Evolutionary conservation across 2,888 invertebrate species (phyloP).

Genomic region (Drosophila helvetica): DNA sequence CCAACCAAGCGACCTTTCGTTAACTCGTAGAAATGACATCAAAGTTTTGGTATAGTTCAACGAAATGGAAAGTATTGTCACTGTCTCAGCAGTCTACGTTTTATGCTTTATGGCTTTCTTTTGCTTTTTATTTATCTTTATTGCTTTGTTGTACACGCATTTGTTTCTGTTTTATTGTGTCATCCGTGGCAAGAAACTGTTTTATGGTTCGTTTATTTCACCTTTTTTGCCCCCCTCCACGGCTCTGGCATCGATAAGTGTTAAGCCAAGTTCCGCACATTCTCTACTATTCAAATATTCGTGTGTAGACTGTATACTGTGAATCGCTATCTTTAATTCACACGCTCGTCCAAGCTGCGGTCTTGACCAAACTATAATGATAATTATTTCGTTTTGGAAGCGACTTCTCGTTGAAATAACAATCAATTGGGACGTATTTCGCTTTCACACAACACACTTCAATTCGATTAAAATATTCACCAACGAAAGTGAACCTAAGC

Average conservation of each 20-base stretch:
- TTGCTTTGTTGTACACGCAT: constrained; percentile 26
- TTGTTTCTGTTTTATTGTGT: constrained; percentile 41
- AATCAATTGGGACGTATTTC: constrained; percentile 16
- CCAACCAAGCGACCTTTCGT: constrained; percentile 28
- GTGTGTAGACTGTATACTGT: constrained; percentile 1
- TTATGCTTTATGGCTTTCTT: constrained; percentile 42
- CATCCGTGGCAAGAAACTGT: constrained; percentile 13
- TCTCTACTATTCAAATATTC: not conserved
- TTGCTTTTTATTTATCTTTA: constrained; percentile 31
- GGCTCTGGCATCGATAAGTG: constrained; percentile 2
- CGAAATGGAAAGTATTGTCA: constrained; percentile 56
- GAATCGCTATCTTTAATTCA: constrained; percentile 7
- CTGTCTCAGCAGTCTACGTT: constrained; percentile 7
- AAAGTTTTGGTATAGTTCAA: constrained; percentile 26
- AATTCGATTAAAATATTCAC: not conserved
- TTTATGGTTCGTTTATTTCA: constrained; percentile 19
- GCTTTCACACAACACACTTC: constrained; percentile 14
- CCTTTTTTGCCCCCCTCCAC: constrained; percentile 8
- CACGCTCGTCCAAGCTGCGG: constrained; percentile 1
- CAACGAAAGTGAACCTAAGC: not conserved
- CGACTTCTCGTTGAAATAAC: not conserved
- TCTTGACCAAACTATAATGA: constrained; percentile 2
- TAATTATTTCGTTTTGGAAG: constrained; percentile 6
- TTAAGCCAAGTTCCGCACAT: constrained; percentile 1
- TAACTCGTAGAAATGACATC: constrained; percentile 31